Evolutionary conservation across 2,888 invertebrate genomes (phyloP), one percentile per base, ranked within the genome.

Genomic region (Carterocephalus palaemon): DNA sequence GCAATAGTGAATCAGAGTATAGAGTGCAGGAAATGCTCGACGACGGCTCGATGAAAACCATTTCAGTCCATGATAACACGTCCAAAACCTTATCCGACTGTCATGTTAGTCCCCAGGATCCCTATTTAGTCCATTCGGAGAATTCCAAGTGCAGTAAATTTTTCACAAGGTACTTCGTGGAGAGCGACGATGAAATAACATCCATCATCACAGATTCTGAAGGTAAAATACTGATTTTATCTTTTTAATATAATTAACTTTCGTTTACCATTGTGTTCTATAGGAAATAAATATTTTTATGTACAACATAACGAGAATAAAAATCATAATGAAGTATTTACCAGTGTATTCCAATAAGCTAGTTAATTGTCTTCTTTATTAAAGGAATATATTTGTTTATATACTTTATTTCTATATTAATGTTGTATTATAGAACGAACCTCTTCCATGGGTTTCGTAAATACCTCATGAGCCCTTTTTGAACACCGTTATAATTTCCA

Each of bases 151-250:
- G 91, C 59, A 90, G 91, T 43, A 90, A 91, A 58, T 90, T 90
- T 69, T 90, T 92, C 54, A 90, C 90, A 33, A 82, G 92, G 47
- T 90, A 90, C 53, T 92, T 91, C 57, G 90, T 92, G 32, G 92
- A 92, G 61, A 89, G 91, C 23, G 92, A 92, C 51, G 92, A 92
- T 54, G 92, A 92, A 64, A 90, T 92, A 54, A 90, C 91, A 12
- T 92, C 92, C 0, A 91, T 92, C 34, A 89, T 91, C 26, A 92
- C 92, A 1, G 92, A 92, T 65, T 91, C 92, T 20, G 92, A 92
- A 83, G 92, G 92, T 91, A 64, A 70, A 63, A 53, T 47, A 2
- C 13, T 7, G 5, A 12, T 28, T 20, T 22, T 24, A n/a, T 13
- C n/a, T 36, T 36, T 40, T 38, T 9, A 9, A 33, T 3, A 22